Conservation (phyloP, 2,888 invertebrate species). For the Eupithecia inturbata region DNA sequence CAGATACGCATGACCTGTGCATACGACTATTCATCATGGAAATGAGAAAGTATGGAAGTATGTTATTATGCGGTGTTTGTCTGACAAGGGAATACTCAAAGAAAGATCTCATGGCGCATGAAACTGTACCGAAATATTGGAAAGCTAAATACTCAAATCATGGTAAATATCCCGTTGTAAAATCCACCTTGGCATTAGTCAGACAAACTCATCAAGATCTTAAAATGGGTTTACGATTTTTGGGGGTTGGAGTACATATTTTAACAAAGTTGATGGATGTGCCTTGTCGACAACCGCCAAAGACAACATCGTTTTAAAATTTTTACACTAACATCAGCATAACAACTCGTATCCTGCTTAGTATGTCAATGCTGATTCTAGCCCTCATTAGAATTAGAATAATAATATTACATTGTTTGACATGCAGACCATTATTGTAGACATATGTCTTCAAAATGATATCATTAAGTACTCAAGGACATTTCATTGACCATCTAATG, state of each 20-base stretch:
- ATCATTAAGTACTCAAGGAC: not conserved
- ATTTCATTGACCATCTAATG: not conserved
- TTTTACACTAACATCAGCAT: too few relatives aligned
- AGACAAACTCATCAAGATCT: not conserved
- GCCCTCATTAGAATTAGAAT: not conserved
- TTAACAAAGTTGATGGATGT: not conserved
- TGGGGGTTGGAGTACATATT: not conserved
- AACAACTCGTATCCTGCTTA: not conserved
- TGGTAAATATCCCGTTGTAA: too few relatives aligned
- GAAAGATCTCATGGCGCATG: too few relatives aligned
- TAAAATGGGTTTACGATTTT: not conserved
- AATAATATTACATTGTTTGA: not conserved
- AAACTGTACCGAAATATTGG: too few relatives aligned
- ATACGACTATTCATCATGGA: slow-evolving; percentile 8
- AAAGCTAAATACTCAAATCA: too few relatives aligned
- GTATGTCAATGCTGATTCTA: not conserved
- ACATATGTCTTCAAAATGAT: too few relatives aligned
- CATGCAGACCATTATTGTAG: not conserved
- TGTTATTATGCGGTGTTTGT: not conserved
- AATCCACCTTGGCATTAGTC: not conserved
- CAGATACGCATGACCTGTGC: slow-evolving; percentile 26
- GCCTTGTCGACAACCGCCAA: not conserved
- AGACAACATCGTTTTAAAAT: too few relatives aligned
- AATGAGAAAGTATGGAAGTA: slow-evolving; percentile 16
- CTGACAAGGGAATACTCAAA: not conserved